Evolutionary conservation across 2,888 invertebrate species (phyloP).

Genomic region (Lasioglossum calceatum): DNA sequence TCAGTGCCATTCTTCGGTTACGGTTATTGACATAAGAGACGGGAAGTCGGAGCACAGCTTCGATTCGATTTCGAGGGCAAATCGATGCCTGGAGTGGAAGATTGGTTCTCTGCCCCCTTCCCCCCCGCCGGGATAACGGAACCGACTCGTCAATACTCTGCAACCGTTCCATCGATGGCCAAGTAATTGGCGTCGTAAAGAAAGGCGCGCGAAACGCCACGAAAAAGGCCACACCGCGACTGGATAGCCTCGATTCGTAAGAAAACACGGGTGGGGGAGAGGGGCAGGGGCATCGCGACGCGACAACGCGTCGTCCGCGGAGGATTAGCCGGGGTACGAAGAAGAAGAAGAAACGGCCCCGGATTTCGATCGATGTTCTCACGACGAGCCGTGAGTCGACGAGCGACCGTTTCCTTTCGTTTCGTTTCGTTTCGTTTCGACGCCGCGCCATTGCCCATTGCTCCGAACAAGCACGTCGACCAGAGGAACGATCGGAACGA

Average conservation of each 20-base stretch:
- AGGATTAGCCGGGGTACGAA: slow-evolving; percentile 45
- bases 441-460: background rate
- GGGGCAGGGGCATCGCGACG: slow-evolving; percentile 13
- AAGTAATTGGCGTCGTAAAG: slow-evolving; percentile 69
- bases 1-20: slow-evolving; percentile 32
- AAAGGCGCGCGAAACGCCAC: slow-evolving; percentile 53
- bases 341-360: slow-evolving; percentile 49
- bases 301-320: slow-evolving; percentile 47
- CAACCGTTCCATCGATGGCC: slow-evolving; percentile 62
- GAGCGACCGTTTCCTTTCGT: slow-evolving; percentile 22
- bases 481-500: slow-evolving; percentile 44
- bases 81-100: slow-evolving; percentile 62
- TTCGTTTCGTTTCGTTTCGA: slow-evolving; percentile 26
- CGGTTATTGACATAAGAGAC: slow-evolving; percentile 47
- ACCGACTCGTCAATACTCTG: slow-evolving; percentile 65
- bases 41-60: slow-evolving; percentile 40
- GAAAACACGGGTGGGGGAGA: slow-evolving; percentile 39
- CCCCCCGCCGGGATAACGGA: slow-evolving; percentile 59
- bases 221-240: slow-evolving; percentile 40
- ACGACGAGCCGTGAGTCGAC: slow-evolving; percentile 30
- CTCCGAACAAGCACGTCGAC: slow-evolving; percentile 20
- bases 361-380: slow-evolving; percentile 56
- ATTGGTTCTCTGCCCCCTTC: slow-evolving; percentile 42
- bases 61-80: slow-evolving; percentile 72
- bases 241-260: slow-evolving; percentile 60